phyloP scores from a whole-genome alignment of 2,888 invertebrate genomes.

The Perithous albicinctus region DNA sequence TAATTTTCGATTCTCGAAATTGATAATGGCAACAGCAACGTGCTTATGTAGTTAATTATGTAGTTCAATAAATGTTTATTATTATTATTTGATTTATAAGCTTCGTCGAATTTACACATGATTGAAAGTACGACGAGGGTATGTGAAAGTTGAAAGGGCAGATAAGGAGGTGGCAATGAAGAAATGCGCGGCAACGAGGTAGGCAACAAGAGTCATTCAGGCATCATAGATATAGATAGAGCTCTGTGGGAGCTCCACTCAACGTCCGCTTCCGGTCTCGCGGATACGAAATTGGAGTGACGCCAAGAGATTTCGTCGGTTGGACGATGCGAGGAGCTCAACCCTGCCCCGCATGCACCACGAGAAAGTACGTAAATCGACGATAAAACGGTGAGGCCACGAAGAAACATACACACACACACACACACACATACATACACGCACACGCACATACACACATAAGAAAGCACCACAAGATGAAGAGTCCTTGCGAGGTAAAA shows the following conservation, averaged over 20 bases:
- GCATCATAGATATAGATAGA: neutral
- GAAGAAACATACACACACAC: constrained; percentile 2
- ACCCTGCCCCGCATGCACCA: constrained; percentile 34
- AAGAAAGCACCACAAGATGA: constrained; percentile 20
- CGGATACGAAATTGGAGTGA: constrained; percentile 63
- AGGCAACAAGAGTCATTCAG: constrained; percentile 28
- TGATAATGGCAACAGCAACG: too few species aligned
- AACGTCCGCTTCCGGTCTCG: constrained; percentile 65
- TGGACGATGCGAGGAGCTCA: constrained; percentile 16
- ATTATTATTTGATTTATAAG: neutral
- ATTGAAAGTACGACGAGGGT: neutral
- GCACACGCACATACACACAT: neutral
- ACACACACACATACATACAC: neutral
- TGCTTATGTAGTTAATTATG: too few species aligned
- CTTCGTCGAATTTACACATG: neutral
- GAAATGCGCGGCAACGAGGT: constrained; percentile 11
- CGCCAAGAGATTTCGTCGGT: constrained; percentile 58
- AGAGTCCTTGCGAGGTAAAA: constrained; percentile 23
- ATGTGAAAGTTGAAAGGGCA: neutral
- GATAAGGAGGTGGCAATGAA: constrained; percentile 14
- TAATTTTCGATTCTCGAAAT: too few species aligned
- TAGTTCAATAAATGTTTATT: too few species aligned
- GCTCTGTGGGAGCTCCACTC: constrained; percentile 38
- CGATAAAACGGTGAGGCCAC: constrained; percentile 51
- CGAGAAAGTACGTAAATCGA: constrained; percentile 60